These are phyloP conservation scores for Triplophysa tibetana DNA, from an alignment of 2,113 vertebrate genomes.

Conservation along the genomic window DNA sequence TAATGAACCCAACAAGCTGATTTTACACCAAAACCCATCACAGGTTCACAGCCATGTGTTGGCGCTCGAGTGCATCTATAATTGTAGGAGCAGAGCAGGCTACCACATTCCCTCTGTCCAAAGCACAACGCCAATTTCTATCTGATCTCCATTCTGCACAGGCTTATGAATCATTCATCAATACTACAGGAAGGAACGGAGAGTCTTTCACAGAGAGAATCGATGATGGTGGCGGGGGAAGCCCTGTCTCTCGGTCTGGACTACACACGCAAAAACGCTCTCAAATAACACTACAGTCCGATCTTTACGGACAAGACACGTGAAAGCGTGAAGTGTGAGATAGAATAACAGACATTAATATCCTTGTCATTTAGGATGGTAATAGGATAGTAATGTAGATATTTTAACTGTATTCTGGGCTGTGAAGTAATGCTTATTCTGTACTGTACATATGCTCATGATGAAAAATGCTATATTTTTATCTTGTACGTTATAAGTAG, in stretches of 20 bases:
- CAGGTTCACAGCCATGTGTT: background rate
- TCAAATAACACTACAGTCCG: slow-evolving; percentile 1
- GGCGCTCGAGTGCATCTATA: background rate
- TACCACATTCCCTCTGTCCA: slow-evolving; percentile 22
- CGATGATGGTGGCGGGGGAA: slow-evolving; percentile 55
- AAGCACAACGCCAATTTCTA: slow-evolving; percentile 51
- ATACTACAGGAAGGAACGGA: slow-evolving; percentile 39
- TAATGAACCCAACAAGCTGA: slow-evolving; percentile 11
- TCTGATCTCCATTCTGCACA: slow-evolving; percentile 52
- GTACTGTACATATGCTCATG: background rate
- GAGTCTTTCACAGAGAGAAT: slow-evolving; percentile 57
- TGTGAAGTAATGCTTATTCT: background rate
- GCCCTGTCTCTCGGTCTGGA: slow-evolving; percentile 18
- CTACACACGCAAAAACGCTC: background rate
- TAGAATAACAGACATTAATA: background rate
- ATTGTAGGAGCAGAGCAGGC: background rate
- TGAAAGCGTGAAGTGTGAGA: background rate
- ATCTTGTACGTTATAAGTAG: too few species aligned
- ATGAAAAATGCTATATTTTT: background rate
- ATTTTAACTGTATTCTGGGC: background rate
- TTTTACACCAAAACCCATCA: slow-evolving; percentile 9
- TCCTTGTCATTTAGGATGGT: background rate
- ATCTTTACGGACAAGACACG: background rate
- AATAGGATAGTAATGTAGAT: background rate
- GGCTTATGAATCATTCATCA: slow-evolving; percentile 66